Percentiles rank a stretch among this genome's conserved stretches.
These are phyloP conservation scores for Daktulosphaira vitifoliae DNA, from an alignment of 1,140 invertebrate species.

Conservation along the genomic window DNA sequence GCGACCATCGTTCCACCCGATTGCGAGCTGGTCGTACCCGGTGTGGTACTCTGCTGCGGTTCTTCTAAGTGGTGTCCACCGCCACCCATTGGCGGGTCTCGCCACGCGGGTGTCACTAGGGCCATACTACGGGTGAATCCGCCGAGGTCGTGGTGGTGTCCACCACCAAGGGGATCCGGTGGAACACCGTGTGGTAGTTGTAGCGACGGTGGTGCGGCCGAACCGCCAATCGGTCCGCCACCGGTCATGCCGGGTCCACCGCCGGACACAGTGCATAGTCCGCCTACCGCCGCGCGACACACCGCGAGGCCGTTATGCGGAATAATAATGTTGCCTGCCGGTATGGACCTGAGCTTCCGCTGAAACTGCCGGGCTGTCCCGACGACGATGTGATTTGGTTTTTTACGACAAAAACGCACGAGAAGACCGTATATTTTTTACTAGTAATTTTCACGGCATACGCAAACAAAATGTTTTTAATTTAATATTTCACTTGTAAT, in stretches of 20 bases:
- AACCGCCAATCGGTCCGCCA: slow-evolving; percentile 26
- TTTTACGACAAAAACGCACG: not conserved
- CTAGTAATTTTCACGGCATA: not conserved
- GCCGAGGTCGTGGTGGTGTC: slow-evolving; percentile 41
- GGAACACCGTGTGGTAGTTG: slow-evolving; percentile 40
- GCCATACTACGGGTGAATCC: slow-evolving; percentile 55
- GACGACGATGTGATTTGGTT: not conserved
- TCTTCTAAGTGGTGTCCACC: slow-evolving; percentile 43
- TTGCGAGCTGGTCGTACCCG: slow-evolving; percentile 66
- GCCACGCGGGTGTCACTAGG: slow-evolving; percentile 57
- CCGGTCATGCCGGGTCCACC: slow-evolving; percentile 32
- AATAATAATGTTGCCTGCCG: slow-evolving; percentile 39
- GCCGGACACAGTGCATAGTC: slow-evolving; percentile 35
- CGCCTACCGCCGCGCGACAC: slow-evolving; percentile 36
- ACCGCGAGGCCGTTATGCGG: slow-evolving; percentile 39
- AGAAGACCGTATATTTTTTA: not conserved
- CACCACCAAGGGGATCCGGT: slow-evolving; percentile 39
- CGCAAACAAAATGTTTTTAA: not conserved
- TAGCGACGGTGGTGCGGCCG: slow-evolving; percentile 38
- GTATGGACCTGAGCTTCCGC: slow-evolving; percentile 14
- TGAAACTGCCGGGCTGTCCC: slow-evolving; percentile 3
- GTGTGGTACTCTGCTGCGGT: slow-evolving; percentile 54
- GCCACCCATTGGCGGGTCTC: slow-evolving; percentile 50
- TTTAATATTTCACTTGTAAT: too few species aligned
- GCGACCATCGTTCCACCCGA: slow-evolving; percentile 54